Percentiles rank a stretch among this genome's conserved stretches.
phyloP scores from a whole-genome alignment of 1,140 invertebrate genomes.

The Gonioctena quinquepunctata region DNA sequence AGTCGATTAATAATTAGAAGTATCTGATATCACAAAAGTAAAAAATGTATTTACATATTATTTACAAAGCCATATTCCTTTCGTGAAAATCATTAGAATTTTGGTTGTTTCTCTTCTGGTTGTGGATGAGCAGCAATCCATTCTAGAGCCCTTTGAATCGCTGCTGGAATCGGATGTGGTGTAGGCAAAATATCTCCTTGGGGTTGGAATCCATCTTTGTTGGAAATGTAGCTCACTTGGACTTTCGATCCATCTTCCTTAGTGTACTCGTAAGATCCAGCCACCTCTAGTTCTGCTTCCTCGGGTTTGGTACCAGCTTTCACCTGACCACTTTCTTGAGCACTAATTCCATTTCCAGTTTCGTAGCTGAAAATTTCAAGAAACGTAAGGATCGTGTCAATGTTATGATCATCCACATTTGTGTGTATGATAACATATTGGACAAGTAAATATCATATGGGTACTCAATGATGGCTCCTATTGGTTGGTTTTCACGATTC shows the following conservation, averaged over 20 bases:
- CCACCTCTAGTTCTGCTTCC: constrained; percentile 49
- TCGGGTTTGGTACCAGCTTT: constrained; percentile 41
- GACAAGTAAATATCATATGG: background rate
- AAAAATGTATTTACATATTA: too few species aligned
- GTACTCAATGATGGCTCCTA: background rate
- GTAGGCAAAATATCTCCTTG: constrained; percentile 68
- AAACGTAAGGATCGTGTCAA: background rate
- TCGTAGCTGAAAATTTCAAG: constrained; percentile 56
- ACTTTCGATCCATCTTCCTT: constrained; percentile 49
- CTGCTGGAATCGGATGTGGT: constrained; percentile 70
- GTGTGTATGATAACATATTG: background rate
- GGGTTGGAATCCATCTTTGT: constrained; percentile 70
- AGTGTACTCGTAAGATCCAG: constrained; percentile 47
- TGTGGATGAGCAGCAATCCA: constrained; percentile 33
- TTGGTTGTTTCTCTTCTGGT: constrained; percentile 8
- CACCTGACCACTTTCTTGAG: constrained; percentile 59
- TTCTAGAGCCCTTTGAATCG: constrained; percentile 63
- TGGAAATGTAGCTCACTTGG: constrained; percentile 57
- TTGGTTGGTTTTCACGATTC: too few species aligned
- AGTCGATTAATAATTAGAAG: too few species aligned
- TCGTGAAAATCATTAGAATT: too few species aligned
- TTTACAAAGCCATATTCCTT: too few species aligned
- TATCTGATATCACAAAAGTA: too few species aligned
- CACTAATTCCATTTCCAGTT: constrained; percentile 63
- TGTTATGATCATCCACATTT: background rate